phyloP scores from a whole-genome alignment of 2,888 invertebrate genomes.

The Diachrysia chrysitis region DNA sequence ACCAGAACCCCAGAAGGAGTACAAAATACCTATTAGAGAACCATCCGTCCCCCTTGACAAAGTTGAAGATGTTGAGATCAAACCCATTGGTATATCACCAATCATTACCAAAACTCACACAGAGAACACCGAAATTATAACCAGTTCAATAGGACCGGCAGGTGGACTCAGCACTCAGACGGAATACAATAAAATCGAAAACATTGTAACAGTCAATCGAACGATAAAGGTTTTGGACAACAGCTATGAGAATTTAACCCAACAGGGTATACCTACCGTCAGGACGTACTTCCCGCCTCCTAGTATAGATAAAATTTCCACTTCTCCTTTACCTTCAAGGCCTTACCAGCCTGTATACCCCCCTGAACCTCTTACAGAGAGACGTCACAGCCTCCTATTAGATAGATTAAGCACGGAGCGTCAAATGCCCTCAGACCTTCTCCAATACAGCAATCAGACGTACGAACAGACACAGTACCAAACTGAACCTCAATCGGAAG shows the following conservation, averaged over 20 bases:
- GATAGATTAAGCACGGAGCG: conserved; percentile 84
- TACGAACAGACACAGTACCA: conserved; percentile 75
- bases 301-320: conserved; percentile 73
- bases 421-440: conserved; percentile 80
- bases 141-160: conserved; percentile 71
- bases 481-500: conserved; percentile 83
- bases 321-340: conserved; percentile 74
- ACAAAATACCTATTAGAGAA: conserved; percentile 75
- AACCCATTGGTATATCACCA: conserved; percentile 81
- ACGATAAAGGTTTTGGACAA: conserved; percentile 83
- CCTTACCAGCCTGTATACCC: conserved; percentile 78
- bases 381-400: conserved; percentile 82
- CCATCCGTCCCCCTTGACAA: conserved; percentile 84
- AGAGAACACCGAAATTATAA: conserved; percentile 82
- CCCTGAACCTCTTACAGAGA: conserved; percentile 75
- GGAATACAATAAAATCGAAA: conserved; percentile 83
- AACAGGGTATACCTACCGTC: conserved; percentile 77
- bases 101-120: conserved; percentile 78
- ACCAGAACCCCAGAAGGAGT: conserved; percentile 57
- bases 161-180: conserved; percentile 79
- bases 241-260: conserved; percentile 77
- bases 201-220: conserved; percentile 83
- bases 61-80: conserved; percentile 85
- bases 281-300: conserved; percentile 82
- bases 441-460: conserved; percentile 77